phyloP scores from a whole-genome alignment of 2,888 invertebrate genomes.

The Stenoptilia bipunctidactyla region DNA sequence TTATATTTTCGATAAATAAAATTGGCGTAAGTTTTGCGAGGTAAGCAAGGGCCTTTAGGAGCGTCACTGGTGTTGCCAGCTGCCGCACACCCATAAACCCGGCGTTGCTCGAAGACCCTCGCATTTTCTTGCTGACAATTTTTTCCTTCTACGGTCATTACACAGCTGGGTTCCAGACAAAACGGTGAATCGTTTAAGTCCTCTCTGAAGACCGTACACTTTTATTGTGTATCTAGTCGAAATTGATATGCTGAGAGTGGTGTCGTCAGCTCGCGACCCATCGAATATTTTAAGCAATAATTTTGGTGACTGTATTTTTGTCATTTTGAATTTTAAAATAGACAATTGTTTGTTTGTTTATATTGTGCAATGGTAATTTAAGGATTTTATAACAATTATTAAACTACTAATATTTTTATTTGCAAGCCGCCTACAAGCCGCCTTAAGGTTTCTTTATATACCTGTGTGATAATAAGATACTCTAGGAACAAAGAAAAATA shows the following conservation, averaged over 20 bases:
- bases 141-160: constrained; percentile 70
- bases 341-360: too few species aligned
- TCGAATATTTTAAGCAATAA: too few species aligned
- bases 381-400: too few species aligned
- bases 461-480: too few species aligned
- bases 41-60: constrained; percentile 69
- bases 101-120: constrained; percentile 40
- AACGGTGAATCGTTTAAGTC: constrained; percentile 72
- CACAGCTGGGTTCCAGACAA: constrained; percentile 70
- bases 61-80: constrained; percentile 43
- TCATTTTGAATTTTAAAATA: too few species aligned
- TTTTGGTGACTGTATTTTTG: too few species aligned
- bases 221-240: constrained; percentile 69
- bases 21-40: constrained; percentile 70
- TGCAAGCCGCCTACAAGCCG: too few species aligned
- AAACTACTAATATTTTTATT: too few species aligned
- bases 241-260: constrained; percentile 65
- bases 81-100: constrained; percentile 66
- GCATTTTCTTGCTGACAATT: constrained; percentile 72
- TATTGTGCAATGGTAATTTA: too few species aligned
- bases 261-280: constrained; percentile 15
- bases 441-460: too few species aligned
- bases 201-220: constrained; percentile 69
- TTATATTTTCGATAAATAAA: constrained; percentile 73
- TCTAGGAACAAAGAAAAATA: too few species aligned